Percentiles rank a stretch among this genome's conserved stretches.
phyloP scores from a whole-genome alignment of 1,140 invertebrate genomes.

The Drosophila willistoni region DNA sequence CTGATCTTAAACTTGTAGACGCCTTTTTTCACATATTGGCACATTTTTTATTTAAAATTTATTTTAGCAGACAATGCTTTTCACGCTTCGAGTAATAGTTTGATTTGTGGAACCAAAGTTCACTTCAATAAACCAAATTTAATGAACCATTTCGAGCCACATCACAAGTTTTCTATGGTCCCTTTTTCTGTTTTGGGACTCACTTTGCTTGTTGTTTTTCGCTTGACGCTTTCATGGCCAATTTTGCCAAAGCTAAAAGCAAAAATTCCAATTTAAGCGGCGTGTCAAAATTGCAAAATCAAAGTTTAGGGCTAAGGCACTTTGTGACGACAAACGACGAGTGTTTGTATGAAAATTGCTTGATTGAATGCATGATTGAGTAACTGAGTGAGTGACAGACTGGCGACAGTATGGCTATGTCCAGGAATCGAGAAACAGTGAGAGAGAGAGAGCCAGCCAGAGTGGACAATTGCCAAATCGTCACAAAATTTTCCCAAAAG shows the following conservation, averaged over 20 bases:
- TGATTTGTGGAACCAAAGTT: slow-evolving; percentile 1
- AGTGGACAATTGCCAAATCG: slow-evolving; percentile 72
- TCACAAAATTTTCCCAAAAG: slow-evolving; percentile 39
- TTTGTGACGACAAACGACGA: slow-evolving; percentile 39
- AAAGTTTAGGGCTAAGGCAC: slow-evolving; percentile 56
- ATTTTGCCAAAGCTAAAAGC: slow-evolving; percentile 36
- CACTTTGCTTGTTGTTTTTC: slow-evolving; percentile 23
- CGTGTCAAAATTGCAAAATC: slow-evolving; percentile 75
- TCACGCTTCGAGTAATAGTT: background rate
- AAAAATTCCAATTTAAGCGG: slow-evolving; percentile 73
- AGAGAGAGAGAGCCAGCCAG: background rate
- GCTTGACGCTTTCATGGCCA: slow-evolving; percentile 18
- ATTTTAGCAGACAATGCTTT: background rate
- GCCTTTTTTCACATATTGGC: no score
- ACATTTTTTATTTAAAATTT: no score
- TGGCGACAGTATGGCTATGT: slow-evolving; percentile 5
- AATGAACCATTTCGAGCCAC: slow-evolving; percentile 8
- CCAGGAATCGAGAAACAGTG: no score
- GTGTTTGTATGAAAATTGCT: slow-evolving; percentile 62
- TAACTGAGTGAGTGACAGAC: slow-evolving; percentile 61
- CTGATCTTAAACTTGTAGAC: no score
- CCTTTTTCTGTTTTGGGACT: slow-evolving; percentile 12
- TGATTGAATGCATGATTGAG: slow-evolving; percentile 76
- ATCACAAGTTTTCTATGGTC: background rate
- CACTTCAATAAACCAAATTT: slow-evolving; percentile 7